Conservation (phyloP, 2,113 vertebrate genomes). For the Neomonachus schauinslandi region DNA sequence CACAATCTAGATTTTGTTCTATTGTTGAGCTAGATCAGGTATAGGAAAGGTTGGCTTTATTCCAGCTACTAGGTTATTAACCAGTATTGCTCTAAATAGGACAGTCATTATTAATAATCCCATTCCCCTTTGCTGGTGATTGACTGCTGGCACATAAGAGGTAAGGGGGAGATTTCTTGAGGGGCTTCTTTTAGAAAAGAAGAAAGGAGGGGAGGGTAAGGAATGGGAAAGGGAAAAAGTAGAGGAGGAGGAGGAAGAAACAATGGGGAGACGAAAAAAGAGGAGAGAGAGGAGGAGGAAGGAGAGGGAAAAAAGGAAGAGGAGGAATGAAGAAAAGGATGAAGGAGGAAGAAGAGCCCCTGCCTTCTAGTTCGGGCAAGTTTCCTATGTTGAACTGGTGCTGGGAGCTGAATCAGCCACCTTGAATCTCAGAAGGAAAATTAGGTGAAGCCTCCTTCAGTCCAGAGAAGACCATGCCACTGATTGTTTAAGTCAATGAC, state of each 20-base stretch:
- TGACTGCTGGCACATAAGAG: not conserved
- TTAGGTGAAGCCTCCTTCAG: not conserved
- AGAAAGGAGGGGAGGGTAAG: not conserved
- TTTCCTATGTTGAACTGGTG: not conserved
- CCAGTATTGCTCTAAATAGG: not conserved
- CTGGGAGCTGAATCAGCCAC: not conserved
- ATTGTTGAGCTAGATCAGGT: not conserved
- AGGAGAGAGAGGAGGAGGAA: not conserved
- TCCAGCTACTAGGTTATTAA: not conserved
- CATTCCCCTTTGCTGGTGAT: not conserved
- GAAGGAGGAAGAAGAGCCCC: not conserved
- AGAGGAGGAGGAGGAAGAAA: not conserved
- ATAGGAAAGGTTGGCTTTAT: not conserved
- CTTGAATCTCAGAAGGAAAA: not conserved
- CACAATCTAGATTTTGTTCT: not conserved
- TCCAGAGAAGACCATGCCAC: not conserved
- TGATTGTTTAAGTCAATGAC: accelerated
- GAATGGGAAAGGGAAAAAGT: not conserved
- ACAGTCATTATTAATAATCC: not conserved
- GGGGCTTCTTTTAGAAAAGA: not conserved
- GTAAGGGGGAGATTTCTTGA: not conserved
- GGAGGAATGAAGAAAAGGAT: not conserved
- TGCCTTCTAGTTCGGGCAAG: not conserved
- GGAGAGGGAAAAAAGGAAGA: too few species aligned
- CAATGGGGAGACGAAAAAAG: not conserved